Base-by-base conservation (phyloP, 2,888 invertebrate genomes). In the Galerucella pusilla region DNA sequence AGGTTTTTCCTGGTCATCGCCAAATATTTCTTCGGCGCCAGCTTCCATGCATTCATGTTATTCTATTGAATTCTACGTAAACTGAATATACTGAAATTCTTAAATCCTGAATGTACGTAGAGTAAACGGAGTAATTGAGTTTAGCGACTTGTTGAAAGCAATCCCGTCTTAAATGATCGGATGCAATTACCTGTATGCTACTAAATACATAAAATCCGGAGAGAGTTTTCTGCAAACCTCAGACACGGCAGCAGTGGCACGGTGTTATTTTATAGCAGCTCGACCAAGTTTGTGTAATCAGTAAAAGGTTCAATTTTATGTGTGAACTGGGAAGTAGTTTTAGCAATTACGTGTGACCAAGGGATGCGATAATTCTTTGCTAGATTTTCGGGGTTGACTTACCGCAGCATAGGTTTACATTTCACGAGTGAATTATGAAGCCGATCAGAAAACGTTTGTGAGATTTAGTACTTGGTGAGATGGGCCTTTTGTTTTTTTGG, bases 271-370 rank as follows among this genome's bases (percentile, higher is more conserved):
- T 67, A 71, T 74, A 63, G 67, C 35, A 60, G 54, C 52, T 64
- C 64, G 54, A 54, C 70, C 54, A 54, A 65, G 61, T 74, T 74
- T 63, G 67, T 74, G 67, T 71, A 74, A 74, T 67, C 74, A 71
- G 61, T 65, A 46, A 54, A 71, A 74, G 71, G 68, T 74, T 74
- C 45, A 72, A 72, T 72, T 72, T 67, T 72, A 72, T 72, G 72
- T 72, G 72, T 72, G 66, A 67, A 72, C 60, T 67, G 66, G 66
- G 60, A 72, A 72, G 59, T 66, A 72, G 72, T 72, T 70, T 67
- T n/a, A n/a, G 72, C 67, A 72, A 66, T 72, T 72, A 67, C 57
- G 49, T 72, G 66, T 60, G 67, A 66, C 72, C 72, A 28, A 59
- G 60, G 72, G 42, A 67, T 66, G 66, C 52, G 66, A 66, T 67